Conservation (phyloP, 92 coral and sea anemone genomes). For the Epizoanthus scotinus region DNA sequence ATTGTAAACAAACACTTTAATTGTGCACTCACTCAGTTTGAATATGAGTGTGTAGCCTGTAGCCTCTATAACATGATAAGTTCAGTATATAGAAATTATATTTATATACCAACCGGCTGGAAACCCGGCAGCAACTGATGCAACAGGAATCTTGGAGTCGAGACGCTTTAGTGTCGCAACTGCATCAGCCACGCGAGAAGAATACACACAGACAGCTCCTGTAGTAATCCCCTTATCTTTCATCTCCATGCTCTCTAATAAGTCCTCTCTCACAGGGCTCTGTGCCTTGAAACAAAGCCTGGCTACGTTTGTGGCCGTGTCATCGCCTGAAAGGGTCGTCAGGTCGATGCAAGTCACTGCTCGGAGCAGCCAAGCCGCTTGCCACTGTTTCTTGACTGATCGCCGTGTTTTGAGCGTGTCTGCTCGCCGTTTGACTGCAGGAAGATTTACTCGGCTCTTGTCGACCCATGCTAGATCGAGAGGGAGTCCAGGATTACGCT, state of each 20-base stretch:
- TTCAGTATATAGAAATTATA: no score
- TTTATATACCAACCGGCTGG: conserved; percentile 78
- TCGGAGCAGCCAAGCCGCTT: conserved; percentile 95
- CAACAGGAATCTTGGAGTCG: conserved; percentile 79
- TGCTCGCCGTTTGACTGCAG: conserved; percentile 94
- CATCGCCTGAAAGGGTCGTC: conserved; percentile 94
- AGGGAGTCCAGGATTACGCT: conserved; percentile 84
- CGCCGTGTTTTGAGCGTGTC: conserved; percentile 96
- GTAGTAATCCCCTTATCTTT: conserved; percentile 75
- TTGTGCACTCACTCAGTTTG: no score
- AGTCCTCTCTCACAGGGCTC: conserved; percentile 85
- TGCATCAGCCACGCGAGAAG: conserved; percentile 89
- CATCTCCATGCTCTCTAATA: conserved; percentile 82
- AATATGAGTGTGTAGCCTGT: no score
- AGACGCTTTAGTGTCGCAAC: conserved; percentile 80
- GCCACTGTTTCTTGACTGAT: conserved; percentile 98
- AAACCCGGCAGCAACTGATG: conserved; percentile 98
- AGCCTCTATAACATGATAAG: no score
- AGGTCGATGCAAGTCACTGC: conserved; percentile 96
- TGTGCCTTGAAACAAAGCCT: conserved; percentile 97
- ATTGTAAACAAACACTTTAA: no score
- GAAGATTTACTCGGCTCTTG: conserved; percentile 80
- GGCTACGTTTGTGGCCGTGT: conserved; percentile 86
- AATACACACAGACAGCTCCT: conserved; percentile 97
- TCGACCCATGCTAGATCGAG: conserved; percentile 82